Base-by-base conservation (phyloP, 2,888 invertebrate species). In the Sesamia inferens region DNA sequence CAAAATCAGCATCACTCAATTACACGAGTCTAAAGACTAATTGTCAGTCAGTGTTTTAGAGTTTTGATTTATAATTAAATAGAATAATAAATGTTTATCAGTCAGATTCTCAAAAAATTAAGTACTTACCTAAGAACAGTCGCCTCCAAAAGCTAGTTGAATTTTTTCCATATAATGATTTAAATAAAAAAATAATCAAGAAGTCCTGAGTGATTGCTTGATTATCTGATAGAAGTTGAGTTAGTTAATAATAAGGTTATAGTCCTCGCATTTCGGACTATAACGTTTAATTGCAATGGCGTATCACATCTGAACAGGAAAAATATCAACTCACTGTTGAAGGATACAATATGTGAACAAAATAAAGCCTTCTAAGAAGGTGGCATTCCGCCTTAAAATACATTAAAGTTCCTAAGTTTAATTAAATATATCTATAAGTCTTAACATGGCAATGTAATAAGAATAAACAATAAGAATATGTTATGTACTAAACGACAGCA, bases 371-470 rank as follows among this genome's bases (percentile, higher is more conserved):
- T 59, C 54, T 39, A n/a, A 24, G 6, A 72, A 54, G 51, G 31
- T 22, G 51, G 51, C 42, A 39, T 39, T 22, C 39, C 6, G 54
- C 7, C 47, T 54, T 54, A 19, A 66, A 48, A 7, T 44, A 58
- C 13, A 22, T 47, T 58, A 51, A 13, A 44, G 24, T 48, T n/a
- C 2, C 5, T 55, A 42, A 16, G n/a, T 2, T 22, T 54, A 61
- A 42, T 67, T 42, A 39, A 42, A 24, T 42, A 47, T 39, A 19
- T 19, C 6, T 61, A 47, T 13, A 72, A 57, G 63, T 73, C 10
- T 73, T 63, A 57, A 63, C 11, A 74, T 74, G 74, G 58, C 74
- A 74, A 74, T 66, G 19, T 44, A 51, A 22, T 65, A 22, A 48
- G 51, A 51, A 22, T 65, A 22, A 48, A 58, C 42, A 44, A 51